Evolutionary conservation across 2,797 vertebrate genomes (phyloP), one percentile per base, ranked within the genome.

Genomic region (Silurus lanzhouensis): DNA sequence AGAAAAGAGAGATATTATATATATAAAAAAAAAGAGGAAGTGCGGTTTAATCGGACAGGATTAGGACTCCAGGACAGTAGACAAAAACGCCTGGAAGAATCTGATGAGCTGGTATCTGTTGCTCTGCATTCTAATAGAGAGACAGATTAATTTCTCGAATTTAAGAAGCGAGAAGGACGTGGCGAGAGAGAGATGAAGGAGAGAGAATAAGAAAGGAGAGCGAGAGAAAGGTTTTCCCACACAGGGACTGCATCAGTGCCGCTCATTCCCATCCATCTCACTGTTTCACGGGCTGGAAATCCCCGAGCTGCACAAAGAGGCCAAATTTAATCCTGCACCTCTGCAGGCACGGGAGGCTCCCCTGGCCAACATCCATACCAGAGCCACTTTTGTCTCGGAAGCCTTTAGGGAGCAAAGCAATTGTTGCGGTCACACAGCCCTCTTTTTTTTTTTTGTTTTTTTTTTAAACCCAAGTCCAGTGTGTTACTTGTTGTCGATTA

Each of bases 321-420:
- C 92, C 93, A 93, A 94, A 95, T 94, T 95, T 94, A 94, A 95
- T 94, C 94, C 92, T 91, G 90, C 91, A 91, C 91, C 93, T 95
- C 95, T 95, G 93, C 93, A 95, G 95, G 94, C 94, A 81, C 94
- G 93, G 94, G 94, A 94, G 94, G 94, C 91, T 93, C 91, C 92
- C 80, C 20, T 89, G 91, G 90, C 94, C 93, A 92, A 90, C 92
- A 94, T 94, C 94, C 93, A 95, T 94, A 93, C 89, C 88, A 88
- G 87, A 81, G 91, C 88, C 87, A 92, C 93, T 92, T 91, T 93
- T 93, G 93, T 95, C 91, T 94, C 92, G 89, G 91, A 94, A 94
- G 94, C 92, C 94, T 94, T 93, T 90, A 93, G 94, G 94, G 93
- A 93, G 90, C 88, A 83, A 86, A 91, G 89, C 92, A 91, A 95